Conservation (phyloP, 2,113 vertebrate genomes). For the Mirza zaza region DNA sequence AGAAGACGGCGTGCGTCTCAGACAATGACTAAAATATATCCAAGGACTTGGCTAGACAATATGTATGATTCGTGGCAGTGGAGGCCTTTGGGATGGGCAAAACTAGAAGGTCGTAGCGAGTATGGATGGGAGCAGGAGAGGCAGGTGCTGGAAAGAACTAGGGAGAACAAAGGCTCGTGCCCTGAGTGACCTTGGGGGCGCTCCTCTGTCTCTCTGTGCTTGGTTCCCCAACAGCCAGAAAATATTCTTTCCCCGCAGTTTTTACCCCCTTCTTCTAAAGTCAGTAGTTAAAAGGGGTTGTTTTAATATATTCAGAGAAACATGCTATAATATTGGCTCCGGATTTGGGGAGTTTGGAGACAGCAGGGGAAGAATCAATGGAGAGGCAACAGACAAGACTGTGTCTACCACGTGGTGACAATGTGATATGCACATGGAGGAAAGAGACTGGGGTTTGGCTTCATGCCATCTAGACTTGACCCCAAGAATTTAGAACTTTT, state of each 20-base stretch:
- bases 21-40: conserved; percentile 75
- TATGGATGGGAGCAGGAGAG: fast-evolving
- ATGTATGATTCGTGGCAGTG: conserved; percentile 35
- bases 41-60: conserved; percentile 47
- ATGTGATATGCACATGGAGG: fast-evolving
- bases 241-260: not conserved
- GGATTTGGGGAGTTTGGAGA: not conserved
- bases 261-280: not conserved
- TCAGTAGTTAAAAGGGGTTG: fast-evolving
- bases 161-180: not conserved
- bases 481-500: not conserved
- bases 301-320: not conserved
- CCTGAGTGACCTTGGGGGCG: fast-evolving
- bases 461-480: not conserved
- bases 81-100: not conserved
- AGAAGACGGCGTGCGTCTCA: conserved; percentile 64
- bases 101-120: not conserved
- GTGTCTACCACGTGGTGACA: fast-evolving
- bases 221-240: not conserved
- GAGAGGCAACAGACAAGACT: not conserved
- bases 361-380: not conserved
- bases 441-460: not conserved
- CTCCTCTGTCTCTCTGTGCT: not conserved
- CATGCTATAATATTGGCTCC: not conserved
- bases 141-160: not conserved